A percentile compares a stretch with the other conserved stretches of the same genome.
These are phyloP conservation scores for Elachura formosa DNA, from an alignment of 2,113 vertebrate genomes.

Conservation along the genomic window DNA sequence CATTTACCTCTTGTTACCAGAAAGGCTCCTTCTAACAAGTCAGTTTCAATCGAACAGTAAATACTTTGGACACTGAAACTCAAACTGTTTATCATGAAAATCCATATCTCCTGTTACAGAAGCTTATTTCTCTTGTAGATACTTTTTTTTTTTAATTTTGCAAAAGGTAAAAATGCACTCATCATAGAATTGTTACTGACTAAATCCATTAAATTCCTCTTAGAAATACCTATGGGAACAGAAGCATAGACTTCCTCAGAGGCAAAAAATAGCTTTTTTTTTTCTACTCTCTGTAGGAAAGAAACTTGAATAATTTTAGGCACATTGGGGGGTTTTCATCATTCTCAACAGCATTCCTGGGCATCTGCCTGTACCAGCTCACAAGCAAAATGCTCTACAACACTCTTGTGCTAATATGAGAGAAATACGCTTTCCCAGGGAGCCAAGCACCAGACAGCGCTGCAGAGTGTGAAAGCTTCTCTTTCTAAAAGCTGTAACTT, in stretches of 20 bases:
- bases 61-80: not conserved
- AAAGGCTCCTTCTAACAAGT: not conserved
- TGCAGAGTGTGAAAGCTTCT: not conserved
- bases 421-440: not conserved
- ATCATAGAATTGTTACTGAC: not conserved
- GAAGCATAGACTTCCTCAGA: not conserved
- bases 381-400: not conserved
- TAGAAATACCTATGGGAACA: not conserved
- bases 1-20: not conserved
- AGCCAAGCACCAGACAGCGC: not conserved
- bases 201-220: not conserved
- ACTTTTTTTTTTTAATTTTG: not conserved
- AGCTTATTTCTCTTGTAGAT: not conserved
- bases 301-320: conserved; percentile 23
- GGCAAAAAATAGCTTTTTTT: not conserved
- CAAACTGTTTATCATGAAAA: not conserved
- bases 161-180: not conserved
- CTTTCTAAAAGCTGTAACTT: not conserved
- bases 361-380: not conserved
- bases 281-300: not conserved
- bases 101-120: not conserved
- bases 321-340: not conserved
- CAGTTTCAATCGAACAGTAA: not conserved
- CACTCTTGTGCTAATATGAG: not conserved
- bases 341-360: not conserved